Evolutionary conservation across 2,888 invertebrate species (phyloP), one percentile per base, ranked within the genome.

Genomic region (Torymus auratus): DNA sequence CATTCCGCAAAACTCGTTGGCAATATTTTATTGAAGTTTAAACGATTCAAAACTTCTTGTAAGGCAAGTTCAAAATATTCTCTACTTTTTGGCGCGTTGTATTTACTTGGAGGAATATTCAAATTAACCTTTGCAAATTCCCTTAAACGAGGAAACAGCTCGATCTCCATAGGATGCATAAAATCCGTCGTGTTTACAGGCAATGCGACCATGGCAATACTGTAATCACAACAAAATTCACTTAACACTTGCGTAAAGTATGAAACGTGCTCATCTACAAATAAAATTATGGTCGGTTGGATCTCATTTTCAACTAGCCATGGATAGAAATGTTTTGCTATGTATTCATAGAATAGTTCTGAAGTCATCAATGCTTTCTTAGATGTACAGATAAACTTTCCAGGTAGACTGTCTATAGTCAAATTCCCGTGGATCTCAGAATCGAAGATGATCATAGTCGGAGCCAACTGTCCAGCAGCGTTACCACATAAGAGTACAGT

Each of bases 281-380:
- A 80, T 41, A 80, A 70, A 65, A 75, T 23, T 3, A 75, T 64
- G 0, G 74, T 74, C n/a, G 56, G 14, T 13, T 65, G 23, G 10
- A 71, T 70, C 2, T 65, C 50, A 62, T 23, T 64, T 50, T 64
- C n/a, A 0, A 23, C 3, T n/a, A 79, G 41, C 79, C 80, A 75
- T 10, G 64, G 67, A 60, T 75, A 69, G 70, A 70, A 75, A 23
- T 58, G 2, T 11, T 23, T 13, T 17, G 53, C 61, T 17, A 80
- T 41, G 15, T 75, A 75, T n/a, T 80, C 53, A 13, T 58, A 64
- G 10, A 80, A 70, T 14, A 69, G 10, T 15, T 75, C 58, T 12
- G 70, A 50, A n/a, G 28, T 65, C 11, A 69, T 60, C 0, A 12
- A 11, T 1, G 55, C 69, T 1, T 65, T 20, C 12, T 80, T 14